These are phyloP conservation scores for Melipona quadrifasciata DNA, from an alignment of 1,140 invertebrate species.

Conservation along the genomic window DNA sequence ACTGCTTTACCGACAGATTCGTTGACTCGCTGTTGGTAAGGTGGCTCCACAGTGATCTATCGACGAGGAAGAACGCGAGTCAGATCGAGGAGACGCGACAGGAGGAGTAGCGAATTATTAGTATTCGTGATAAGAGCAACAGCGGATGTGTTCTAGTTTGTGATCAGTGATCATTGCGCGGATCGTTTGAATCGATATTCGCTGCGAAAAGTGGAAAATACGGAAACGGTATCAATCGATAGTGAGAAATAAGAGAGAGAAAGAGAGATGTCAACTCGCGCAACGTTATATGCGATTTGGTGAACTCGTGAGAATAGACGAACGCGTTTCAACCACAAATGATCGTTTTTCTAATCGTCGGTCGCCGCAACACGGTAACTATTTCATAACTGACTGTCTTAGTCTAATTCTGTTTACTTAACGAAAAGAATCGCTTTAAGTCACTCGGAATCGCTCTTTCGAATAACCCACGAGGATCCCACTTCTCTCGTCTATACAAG, in stretches of 20 bases:
- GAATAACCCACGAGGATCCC: slow-evolving; percentile 53
- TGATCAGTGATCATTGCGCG: slow-evolving; percentile 38
- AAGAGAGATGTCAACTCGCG: background rate
- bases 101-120: slow-evolving; percentile 57
- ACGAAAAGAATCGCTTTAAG: slow-evolving; percentile 26
- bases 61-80: slow-evolving; percentile 46
- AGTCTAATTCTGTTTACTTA: slow-evolving; percentile 23
- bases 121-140: slow-evolving; percentile 61
- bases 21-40: slow-evolving; percentile 54
- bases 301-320: slow-evolving; percentile 11
- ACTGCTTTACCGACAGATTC: slow-evolving; percentile 54
- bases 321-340: slow-evolving; percentile 28
- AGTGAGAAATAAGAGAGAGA: background rate
- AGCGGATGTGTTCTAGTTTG: slow-evolving; percentile 37
- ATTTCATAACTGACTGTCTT: slow-evolving; percentile 3
- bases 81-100: slow-evolving; percentile 39
- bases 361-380: slow-evolving; percentile 2
- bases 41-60: slow-evolving; percentile 41
- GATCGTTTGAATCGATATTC: slow-evolving; percentile 29
- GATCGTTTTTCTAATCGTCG: background rate
- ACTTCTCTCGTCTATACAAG: slow-evolving; percentile 8
- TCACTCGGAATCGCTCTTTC: slow-evolving; percentile 34
- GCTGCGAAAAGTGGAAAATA: background rate
- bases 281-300: background rate
- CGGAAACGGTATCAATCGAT: background rate